Percentiles rank a stretch among this genome's conserved stretches.
Evolutionary conservation across 1,140 invertebrate genomes (phyloP).

Genomic region (Drosophila seguyi): DNA sequence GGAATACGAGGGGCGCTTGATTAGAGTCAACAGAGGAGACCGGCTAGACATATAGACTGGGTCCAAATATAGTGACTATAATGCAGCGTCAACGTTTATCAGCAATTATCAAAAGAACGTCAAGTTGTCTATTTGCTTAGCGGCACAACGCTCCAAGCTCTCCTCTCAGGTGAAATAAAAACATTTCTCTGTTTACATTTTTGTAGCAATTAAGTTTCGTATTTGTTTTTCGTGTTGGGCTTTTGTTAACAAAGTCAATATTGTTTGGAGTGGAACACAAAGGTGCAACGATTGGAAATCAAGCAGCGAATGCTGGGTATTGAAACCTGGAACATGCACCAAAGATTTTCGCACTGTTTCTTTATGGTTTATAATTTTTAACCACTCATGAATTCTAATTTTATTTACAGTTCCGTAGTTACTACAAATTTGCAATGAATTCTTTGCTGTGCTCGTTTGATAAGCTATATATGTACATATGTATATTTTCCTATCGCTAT

Average conservation of each 20-base stretch:
- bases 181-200: conserved; percentile 53
- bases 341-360: background rate
- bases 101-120: conserved; percentile 56
- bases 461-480: background rate
- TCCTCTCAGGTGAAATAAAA: conserved; percentile 28
- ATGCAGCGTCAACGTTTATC: conserved; percentile 61
- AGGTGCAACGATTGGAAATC: conserved; percentile 6
- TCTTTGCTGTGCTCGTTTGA: background rate
- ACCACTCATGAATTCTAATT: background rate
- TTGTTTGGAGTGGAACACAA: conserved; percentile 37
- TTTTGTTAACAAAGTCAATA: conserved; percentile 61
- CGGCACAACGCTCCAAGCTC: conserved; percentile 54
- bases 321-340: background rate
- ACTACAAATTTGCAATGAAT: background rate
- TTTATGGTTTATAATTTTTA: background rate
- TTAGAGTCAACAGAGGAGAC: conserved; percentile 67
- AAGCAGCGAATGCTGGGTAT: background rate
- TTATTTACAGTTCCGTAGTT: background rate
- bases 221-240: conserved; percentile 49
- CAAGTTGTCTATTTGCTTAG: conserved; percentile 60
- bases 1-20: conserved; percentile 44
- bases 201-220: conserved; percentile 66
- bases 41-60: conserved; percentile 16
- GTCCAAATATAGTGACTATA: conserved; percentile 17
- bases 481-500: conserved; percentile 8